Evolutionary conservation across 2,797 vertebrate species (phyloP), one percentile per base, ranked within the genome.

Genomic region (Euphonia xanthogaster): DNA sequence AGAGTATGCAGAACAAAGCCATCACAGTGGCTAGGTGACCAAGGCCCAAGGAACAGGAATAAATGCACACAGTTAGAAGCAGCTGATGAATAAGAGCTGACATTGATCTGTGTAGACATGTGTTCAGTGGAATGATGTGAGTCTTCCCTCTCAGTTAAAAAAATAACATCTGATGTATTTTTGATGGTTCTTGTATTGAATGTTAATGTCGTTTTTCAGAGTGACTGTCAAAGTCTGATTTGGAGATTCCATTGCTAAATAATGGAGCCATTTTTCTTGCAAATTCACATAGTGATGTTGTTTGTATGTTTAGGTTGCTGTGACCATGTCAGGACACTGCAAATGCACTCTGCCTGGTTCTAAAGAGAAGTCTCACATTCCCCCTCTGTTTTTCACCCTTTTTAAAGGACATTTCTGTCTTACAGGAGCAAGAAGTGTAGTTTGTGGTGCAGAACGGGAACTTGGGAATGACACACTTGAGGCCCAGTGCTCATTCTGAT

Each of bases 221-320:
- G 42, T 33, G 76, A 93, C 37, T 92, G 72, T 73, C 3, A 31
- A 79, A 79, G 28, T 44, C 70, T 75, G 79, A 81, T 86, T 65
- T 77, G 70, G 84, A 96, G 90, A 90, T 71, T 78, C 86, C 75
- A 48, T 37, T 91, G 58, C 53, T 80, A 90, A 94, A 86, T 40
- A 75, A 72, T 21, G 2, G 67, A 74, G 39, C 15, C 19, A 62
- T 80, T 96, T 94, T 79, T 97, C 95, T 85, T 87, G 57, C 37
- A 94, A 77, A 87, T 68, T 44, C 63, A 61, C 17, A 37, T 12
- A 40, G n/a, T 8, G 48, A 35, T 75, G 63, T 23, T 88, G 65
- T 58, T 88, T 77, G 8, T 66, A 54, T 70, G 33, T 91, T 92
- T 67, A 71, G 66, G 80, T 19, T 65, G 35, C 55, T 86, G 79